A percentile compares a stretch with the other conserved stretches of the same genome.
These are phyloP conservation scores for Synergus gifuensis DNA, from an alignment of 2,888 invertebrate genomes.

Conservation along the genomic window DNA sequence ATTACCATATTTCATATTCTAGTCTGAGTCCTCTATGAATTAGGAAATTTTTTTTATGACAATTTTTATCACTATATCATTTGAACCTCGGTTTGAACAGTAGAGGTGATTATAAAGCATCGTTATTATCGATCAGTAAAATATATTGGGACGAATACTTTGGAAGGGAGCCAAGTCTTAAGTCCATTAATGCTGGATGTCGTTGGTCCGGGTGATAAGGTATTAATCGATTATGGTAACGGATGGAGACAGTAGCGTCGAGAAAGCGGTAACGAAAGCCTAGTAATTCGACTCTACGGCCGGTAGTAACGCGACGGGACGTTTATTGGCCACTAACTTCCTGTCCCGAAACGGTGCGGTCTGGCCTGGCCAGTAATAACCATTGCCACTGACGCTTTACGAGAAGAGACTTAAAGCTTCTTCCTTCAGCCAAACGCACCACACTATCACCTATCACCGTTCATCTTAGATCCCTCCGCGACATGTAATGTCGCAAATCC, in stretches of 20 bases:
- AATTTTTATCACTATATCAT: neutral
- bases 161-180: neutral
- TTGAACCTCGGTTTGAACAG: neutral
- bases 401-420: constrained; percentile 67
- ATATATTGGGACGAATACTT: neutral
- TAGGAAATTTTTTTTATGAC: neutral
- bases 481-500: neutral
- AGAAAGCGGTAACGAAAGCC: constrained; percentile 51
- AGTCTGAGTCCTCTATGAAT: neutral
- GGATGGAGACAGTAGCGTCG: constrained; percentile 39
- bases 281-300: constrained; percentile 62
- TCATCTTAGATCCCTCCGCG: constrained; percentile 14
- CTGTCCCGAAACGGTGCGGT: constrained; percentile 54
- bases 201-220: constrained; percentile 52
- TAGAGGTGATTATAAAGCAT: neutral
- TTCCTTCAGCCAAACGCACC: constrained; percentile 47
- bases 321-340: constrained; percentile 71
- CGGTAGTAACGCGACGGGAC: constrained; percentile 63
- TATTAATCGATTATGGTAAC: constrained; percentile 63
- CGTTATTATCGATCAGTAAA: constrained; percentile 1
- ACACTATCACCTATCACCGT: constrained; percentile 8
- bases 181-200: constrained; percentile 24
- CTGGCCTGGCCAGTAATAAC: constrained; percentile 67
- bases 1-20: no score
- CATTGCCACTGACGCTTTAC: constrained; percentile 68